phyloP scores from a whole-genome alignment of 2,113 vertebrate species.

The Galeopterus variegatus region DNA sequence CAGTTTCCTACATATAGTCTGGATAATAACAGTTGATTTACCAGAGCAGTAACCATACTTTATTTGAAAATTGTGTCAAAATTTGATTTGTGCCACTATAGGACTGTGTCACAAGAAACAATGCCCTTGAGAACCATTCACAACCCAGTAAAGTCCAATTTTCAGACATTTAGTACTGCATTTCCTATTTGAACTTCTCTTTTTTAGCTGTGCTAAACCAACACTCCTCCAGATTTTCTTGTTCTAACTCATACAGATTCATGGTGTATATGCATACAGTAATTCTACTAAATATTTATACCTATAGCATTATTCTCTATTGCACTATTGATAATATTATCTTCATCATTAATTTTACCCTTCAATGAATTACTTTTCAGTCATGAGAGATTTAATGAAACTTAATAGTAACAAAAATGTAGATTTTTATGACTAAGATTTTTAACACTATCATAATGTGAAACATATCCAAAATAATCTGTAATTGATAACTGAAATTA shows the following conservation, averaged over 20 bases:
- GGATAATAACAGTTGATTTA: slow-evolving; percentile 2
- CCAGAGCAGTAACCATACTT: neutral
- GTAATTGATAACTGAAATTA: slow-evolving; percentile 18
- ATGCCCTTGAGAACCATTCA: neutral
- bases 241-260: neutral
- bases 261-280: neutral
- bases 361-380: neutral
- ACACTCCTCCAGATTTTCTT: neutral
- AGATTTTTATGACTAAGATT: slow-evolving; percentile 53
- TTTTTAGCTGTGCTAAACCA: neutral
- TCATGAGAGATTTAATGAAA: slow-evolving; percentile 13
- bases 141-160: neutral
- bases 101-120: neutral
- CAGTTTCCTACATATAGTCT: slow-evolving; percentile 15
- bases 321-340: slow-evolving; percentile 1
- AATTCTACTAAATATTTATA: slow-evolving; percentile 15
- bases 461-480: slow-evolving; percentile 56
- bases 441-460: neutral
- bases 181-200: slow-evolving; percentile 31
- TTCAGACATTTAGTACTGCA: neutral
- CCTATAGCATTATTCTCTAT: neutral
- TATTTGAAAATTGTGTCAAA: slow-evolving; percentile 30
- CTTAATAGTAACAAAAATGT: slow-evolving; percentile 13
- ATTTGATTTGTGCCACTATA: neutral
- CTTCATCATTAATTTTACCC: slow-evolving; percentile 42